Evolutionary conservation across 1,140 invertebrate species (phyloP).

Genomic region (Drosophila tropicalis): DNA sequence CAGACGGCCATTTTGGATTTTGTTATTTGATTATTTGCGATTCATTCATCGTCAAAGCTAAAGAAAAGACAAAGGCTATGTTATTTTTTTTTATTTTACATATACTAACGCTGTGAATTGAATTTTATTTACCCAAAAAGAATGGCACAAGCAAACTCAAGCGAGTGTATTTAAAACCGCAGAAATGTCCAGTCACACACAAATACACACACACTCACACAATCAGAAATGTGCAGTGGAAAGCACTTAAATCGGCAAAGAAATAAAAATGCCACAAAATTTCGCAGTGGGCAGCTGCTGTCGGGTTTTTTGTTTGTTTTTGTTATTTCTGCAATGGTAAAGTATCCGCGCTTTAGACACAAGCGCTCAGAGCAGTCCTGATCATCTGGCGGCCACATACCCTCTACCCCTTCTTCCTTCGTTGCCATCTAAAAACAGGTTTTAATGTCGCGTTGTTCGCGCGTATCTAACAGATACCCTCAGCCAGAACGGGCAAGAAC

Average conservation of each 20-base stretch:
- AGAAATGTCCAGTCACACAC: slow-evolving; percentile 8
- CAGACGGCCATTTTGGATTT: slow-evolving; percentile 74
- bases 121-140: slow-evolving; percentile 31
- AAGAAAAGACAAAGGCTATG: slow-evolving; percentile 10
- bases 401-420: no score
- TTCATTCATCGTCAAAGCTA: slow-evolving; percentile 17
- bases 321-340: slow-evolving; percentile 2
- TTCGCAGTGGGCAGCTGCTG: slow-evolving; percentile 39
- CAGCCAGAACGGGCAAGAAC: neutral
- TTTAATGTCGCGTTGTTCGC: slow-evolving; percentile 27
- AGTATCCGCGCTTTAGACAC: slow-evolving; percentile 20
- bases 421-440: slow-evolving; percentile 14
- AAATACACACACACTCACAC: neutral
- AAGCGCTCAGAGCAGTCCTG: neutral
- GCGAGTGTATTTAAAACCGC: slow-evolving; percentile 9
- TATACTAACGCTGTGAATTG: slow-evolving; percentile 25
- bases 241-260: slow-evolving; percentile 35
- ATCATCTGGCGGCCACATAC: neutral
- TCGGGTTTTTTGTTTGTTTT: no score
- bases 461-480: slow-evolving; percentile 4
- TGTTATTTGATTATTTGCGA: slow-evolving; percentile 28
- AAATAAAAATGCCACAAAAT: slow-evolving; percentile 28
- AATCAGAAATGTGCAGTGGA: slow-evolving; percentile 31
- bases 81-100: slow-evolving; percentile 9
- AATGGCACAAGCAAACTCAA: neutral